A percentile compares a stretch with the other conserved stretches of the same genome.
phyloP scores from a whole-genome alignment of 1,140 invertebrate species.

The Oryctes rhinoceros region DNA sequence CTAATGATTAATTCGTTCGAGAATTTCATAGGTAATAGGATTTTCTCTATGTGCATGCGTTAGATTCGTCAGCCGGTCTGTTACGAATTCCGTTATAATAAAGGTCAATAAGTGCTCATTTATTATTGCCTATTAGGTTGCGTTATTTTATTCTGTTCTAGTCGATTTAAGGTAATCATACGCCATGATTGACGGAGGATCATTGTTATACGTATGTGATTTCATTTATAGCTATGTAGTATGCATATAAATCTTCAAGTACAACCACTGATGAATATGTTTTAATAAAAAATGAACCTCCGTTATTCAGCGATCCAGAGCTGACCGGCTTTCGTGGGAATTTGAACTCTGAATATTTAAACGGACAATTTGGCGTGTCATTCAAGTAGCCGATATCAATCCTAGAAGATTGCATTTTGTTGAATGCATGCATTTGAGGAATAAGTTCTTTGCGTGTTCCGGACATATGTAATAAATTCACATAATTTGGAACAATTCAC shows the following conservation, averaged over 20 bases:
- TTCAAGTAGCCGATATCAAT: neutral
- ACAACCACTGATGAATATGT: neutral
- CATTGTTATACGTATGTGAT: neutral
- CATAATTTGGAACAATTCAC: too few relatives aligned
- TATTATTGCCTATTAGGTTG: neutral
- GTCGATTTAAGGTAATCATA: conserved; percentile 11
- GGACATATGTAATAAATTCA: too few relatives aligned
- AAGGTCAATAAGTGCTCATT: neutral
- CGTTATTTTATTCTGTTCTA: conserved; percentile 15
- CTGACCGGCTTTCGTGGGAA: neutral
- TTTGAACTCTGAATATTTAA: neutral
- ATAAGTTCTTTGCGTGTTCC: too few relatives aligned
- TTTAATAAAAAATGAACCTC: neutral
- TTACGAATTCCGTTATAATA: conserved; percentile 1
- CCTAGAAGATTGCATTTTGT: neutral
- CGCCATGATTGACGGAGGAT: neutral
- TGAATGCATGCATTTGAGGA: neutral
- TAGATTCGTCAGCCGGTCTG: neutral
- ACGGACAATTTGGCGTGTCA: neutral
- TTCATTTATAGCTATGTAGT: neutral
- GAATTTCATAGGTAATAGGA: neutral
- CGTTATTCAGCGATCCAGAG: neutral
- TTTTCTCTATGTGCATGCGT: neutral
- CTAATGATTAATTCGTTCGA: conserved; percentile 11
- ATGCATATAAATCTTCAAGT: neutral